Percentiles rank a stretch among this genome's conserved stretches.
Evolutionary conservation across 1,140 invertebrate genomes (phyloP).

Genomic region (Chrysoperla carnea): DNA sequence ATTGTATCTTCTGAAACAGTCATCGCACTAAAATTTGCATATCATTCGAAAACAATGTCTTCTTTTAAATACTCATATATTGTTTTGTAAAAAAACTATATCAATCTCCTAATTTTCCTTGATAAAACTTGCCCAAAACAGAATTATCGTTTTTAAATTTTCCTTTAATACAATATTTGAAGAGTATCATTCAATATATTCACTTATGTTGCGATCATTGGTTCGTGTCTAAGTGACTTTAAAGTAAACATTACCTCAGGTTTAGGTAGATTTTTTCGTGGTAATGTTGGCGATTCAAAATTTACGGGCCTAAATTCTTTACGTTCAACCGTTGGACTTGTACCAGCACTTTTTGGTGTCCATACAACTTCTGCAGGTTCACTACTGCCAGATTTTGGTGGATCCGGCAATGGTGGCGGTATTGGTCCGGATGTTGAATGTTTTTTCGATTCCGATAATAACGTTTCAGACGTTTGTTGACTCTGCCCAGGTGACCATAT

Average conservation of each 20-base stretch:
- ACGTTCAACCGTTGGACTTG: conserved; percentile 39
- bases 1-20: too few relatives aligned
- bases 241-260: conserved; percentile 14
- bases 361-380: conserved; percentile 37
- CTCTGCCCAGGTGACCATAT: conserved; percentile 25
- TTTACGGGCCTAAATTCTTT: conserved; percentile 58
- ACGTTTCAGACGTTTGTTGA: conserved; percentile 6
- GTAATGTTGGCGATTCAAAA: conserved; percentile 52
- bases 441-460: conserved; percentile 4
- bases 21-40: too few relatives aligned
- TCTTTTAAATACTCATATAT: too few relatives aligned
- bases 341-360: conserved; percentile 46
- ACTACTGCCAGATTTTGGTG: conserved; percentile 20
- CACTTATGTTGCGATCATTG: too few relatives aligned
- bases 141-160: too few relatives aligned
- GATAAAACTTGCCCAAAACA: too few relatives aligned
- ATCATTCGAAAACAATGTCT: too few relatives aligned
- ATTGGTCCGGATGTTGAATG: conserved; percentile 3
- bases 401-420: conserved; percentile 1
- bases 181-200: too few relatives aligned
- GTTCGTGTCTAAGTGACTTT: too few relatives aligned
- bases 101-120: too few relatives aligned
- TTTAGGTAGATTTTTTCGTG: conserved; percentile 23
- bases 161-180: too few relatives aligned
- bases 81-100: too few relatives aligned